Percentiles rank a stretch among this genome's conserved stretches.
These are phyloP conservation scores for Vireo altiloquus DNA, from an alignment of 2,113 vertebrate genomes.

Conservation along the genomic window DNA sequence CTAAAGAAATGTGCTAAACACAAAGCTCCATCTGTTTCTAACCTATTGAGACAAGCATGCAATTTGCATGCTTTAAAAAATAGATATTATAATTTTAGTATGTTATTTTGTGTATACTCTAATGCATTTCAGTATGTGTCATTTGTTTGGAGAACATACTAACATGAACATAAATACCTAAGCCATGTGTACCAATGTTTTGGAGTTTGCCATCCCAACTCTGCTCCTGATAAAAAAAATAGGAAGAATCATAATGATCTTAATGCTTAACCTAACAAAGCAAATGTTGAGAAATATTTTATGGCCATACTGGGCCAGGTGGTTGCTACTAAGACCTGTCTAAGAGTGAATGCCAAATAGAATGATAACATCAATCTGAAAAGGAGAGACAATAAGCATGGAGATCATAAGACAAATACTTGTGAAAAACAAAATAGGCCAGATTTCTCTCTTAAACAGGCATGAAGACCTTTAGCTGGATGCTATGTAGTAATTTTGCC, in stretches of 20 bases:
- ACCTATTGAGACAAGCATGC: slow-evolving; percentile 34
- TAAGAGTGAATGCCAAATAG: neutral
- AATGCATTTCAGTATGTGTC: neutral
- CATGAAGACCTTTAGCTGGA: neutral
- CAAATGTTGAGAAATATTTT: neutral
- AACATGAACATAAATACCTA: neutral
- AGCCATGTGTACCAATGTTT: neutral
- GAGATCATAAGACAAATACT: neutral
- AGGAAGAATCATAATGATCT: neutral
- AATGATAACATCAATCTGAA: neutral
- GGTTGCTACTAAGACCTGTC: neutral
- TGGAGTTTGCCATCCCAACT: neutral
- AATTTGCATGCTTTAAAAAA: slow-evolving; percentile 2
- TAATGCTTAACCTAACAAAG: neutral
- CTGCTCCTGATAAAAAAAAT: neutral
- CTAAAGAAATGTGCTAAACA: slow-evolving; percentile 62
- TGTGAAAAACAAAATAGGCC: neutral
- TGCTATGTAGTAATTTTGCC: neutral
- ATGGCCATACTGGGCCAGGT: neutral
- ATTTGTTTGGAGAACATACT: neutral
- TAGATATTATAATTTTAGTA: neutral
- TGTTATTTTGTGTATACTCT: slow-evolving; percentile 6
- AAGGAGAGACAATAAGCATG: neutral
- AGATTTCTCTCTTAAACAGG: neutral
- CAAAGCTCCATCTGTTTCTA: slow-evolving; percentile 65